phyloP scores from a whole-genome alignment of 2,888 invertebrate genomes.

The Pheosia gnoma region DNA sequence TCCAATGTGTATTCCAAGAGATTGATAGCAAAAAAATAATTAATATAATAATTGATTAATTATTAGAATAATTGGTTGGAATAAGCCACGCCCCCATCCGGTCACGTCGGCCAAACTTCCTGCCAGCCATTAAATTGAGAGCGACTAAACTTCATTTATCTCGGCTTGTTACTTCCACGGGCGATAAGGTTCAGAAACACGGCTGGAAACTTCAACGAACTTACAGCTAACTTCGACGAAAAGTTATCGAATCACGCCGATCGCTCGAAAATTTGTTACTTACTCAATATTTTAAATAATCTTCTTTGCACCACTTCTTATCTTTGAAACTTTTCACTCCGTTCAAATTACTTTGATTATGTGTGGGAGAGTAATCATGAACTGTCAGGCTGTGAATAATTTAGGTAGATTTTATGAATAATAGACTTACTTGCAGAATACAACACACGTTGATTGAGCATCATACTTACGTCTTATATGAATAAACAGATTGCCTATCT shows the following conservation, averaged over 20 bases:
- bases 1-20: background rate
- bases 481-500: background rate
- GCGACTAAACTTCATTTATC: constrained; percentile 82
- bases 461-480: background rate
- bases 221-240: constrained; percentile 66
- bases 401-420: too few species aligned
- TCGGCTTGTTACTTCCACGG: constrained; percentile 78
- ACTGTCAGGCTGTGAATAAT: background rate
- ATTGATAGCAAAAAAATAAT: constrained; percentile 7
- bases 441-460: too few species aligned
- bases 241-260: constrained; percentile 79
- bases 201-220: constrained; percentile 67
- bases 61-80: constrained; percentile 65
- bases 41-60: constrained; percentile 47
- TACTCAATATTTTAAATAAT: constrained; percentile 77
- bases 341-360: constrained; percentile 41
- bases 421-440: too few species aligned
- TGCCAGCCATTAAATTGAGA: constrained; percentile 79
- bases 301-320: constrained; percentile 64
- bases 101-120: constrained; percentile 76
- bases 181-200: constrained; percentile 78
- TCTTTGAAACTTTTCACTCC: constrained; percentile 58
- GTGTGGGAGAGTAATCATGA: constrained; percentile 28
- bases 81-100: constrained; percentile 55
- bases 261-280: constrained; percentile 80